Evolutionary conservation across 2,797 vertebrate species (phyloP).

Genomic region (Emys orbicularis): DNA sequence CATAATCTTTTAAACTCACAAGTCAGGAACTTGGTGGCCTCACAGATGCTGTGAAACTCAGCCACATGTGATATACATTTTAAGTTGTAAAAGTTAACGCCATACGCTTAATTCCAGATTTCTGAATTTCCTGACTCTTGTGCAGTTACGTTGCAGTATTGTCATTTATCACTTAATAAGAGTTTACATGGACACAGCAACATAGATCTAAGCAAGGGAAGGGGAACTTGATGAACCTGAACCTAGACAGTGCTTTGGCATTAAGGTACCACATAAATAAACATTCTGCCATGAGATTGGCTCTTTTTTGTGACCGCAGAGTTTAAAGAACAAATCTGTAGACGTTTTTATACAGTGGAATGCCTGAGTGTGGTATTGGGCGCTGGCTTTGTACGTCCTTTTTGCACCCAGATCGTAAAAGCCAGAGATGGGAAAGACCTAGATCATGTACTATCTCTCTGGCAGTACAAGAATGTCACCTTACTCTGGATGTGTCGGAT

Average conservation of each 20-base stretch:
- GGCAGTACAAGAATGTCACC: background rate
- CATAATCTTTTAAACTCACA: background rate
- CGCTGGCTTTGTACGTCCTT: accelerated
- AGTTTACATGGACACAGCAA: accelerated
- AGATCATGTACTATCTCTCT: background rate
- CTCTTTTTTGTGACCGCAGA: background rate
- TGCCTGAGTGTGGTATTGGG: background rate
- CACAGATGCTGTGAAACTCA: background rate
- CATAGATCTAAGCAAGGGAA: background rate
- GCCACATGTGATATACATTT: background rate
- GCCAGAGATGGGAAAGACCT: accelerated
- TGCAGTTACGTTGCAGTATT: accelerated
- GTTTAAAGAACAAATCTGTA: background rate
- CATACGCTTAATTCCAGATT: accelerated
- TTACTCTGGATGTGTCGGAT: background rate
- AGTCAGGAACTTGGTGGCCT: accelerated
- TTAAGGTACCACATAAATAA: background rate
- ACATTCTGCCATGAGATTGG: accelerated
- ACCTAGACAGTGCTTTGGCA: background rate
- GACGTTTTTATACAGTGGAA: background rate
- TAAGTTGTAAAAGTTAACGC: background rate
- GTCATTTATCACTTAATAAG: accelerated
- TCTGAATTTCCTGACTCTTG: background rate
- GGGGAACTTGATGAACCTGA: accelerated
- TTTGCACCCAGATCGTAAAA: accelerated